Percentiles rank a stretch among this genome's conserved stretches.
Conservation (phyloP, 2,113 vertebrate species). For the Ageneiosus marmoratus region DNA sequence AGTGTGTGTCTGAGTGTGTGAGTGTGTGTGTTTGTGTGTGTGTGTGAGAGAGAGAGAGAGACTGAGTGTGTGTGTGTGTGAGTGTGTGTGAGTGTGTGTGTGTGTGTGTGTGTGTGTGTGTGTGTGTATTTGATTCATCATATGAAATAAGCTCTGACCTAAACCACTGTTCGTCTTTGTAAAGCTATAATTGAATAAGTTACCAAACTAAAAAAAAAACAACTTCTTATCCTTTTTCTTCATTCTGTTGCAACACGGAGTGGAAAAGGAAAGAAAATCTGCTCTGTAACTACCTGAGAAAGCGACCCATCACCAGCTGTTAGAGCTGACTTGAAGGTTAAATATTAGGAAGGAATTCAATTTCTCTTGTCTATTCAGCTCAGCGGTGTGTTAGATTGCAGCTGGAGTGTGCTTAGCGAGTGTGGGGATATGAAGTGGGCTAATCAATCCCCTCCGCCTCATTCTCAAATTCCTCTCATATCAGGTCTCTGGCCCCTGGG, state of each 20-base stretch:
- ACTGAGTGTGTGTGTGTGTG: constrained; percentile 58
- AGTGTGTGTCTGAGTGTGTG: constrained; percentile 65
- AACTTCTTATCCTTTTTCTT: constrained; percentile 69
- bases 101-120: constrained; percentile 22
- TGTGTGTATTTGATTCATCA: constrained; percentile 35
- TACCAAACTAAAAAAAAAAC: constrained; percentile 56
- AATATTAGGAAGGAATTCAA: constrained; percentile 99
- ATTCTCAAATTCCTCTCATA: constrained; percentile 97
- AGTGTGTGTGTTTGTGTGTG: constrained; percentile 19
- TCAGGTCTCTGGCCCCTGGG: constrained; percentile 92
- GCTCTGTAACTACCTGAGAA: constrained; percentile 87
- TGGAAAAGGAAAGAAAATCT: constrained; percentile 76
- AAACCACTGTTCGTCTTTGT: constrained; percentile 66
- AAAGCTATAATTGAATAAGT: constrained; percentile 73
- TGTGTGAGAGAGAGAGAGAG: too few species aligned
- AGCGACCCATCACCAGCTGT: constrained; percentile 95
- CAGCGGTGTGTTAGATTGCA: constrained; percentile 98
- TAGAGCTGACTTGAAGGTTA: constrained; percentile 97
- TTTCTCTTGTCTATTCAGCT: constrained; percentile 99
- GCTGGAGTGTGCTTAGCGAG: constrained; percentile 96
- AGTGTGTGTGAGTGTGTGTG: constrained; percentile 56
- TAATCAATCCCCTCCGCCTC: constrained; percentile 98
- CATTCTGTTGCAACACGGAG: constrained; percentile 56
- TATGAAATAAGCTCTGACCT: constrained; percentile 1
- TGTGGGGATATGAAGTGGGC: constrained; percentile 96